phyloP scores from a whole-genome alignment of 2,113 vertebrate species.

The Sisor rabdophorus region DNA sequence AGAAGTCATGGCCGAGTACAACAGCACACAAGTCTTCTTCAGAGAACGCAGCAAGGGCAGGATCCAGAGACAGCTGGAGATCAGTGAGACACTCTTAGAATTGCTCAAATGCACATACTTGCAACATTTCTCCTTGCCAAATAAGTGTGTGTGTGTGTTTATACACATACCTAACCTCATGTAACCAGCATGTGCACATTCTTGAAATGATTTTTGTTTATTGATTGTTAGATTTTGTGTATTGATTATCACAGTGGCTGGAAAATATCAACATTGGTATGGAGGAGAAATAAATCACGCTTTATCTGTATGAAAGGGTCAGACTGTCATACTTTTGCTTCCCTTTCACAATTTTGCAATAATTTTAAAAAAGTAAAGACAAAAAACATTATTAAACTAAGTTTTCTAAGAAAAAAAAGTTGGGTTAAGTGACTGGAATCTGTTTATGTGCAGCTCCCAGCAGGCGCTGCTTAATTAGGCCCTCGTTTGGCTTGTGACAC shows the following conservation, averaged over 20 bases:
- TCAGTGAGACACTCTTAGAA: slow-evolving; percentile 77
- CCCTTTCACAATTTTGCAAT: background rate
- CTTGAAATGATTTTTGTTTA: background rate
- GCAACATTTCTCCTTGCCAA: background rate
- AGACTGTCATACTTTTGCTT: background rate
- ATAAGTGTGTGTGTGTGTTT: background rate
- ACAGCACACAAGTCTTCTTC: slow-evolving; percentile 87
- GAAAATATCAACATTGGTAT: too few relatives aligned
- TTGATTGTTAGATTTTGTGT: background rate
- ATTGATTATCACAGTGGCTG: too few relatives aligned
- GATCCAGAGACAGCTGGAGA: slow-evolving; percentile 93
- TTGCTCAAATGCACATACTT: background rate
- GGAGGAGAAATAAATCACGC: too few relatives aligned
- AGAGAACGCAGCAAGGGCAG: slow-evolving; percentile 90
- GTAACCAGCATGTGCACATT: background rate
- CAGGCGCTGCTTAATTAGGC: slow-evolving; percentile 40
- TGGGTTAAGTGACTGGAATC: too few relatives aligned
- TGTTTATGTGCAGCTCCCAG: background rate
- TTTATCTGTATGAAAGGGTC: background rate
- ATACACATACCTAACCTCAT: background rate
- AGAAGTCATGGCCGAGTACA: slow-evolving; percentile 93
- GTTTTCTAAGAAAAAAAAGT: too few relatives aligned
- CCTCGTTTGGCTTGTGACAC: slow-evolving; percentile 35
- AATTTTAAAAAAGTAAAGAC: too few relatives aligned
- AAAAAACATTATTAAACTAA: too few relatives aligned